Evolutionary conservation across 2,888 invertebrate genomes (phyloP).

Genomic region (Drosophila macrothrix): DNA sequence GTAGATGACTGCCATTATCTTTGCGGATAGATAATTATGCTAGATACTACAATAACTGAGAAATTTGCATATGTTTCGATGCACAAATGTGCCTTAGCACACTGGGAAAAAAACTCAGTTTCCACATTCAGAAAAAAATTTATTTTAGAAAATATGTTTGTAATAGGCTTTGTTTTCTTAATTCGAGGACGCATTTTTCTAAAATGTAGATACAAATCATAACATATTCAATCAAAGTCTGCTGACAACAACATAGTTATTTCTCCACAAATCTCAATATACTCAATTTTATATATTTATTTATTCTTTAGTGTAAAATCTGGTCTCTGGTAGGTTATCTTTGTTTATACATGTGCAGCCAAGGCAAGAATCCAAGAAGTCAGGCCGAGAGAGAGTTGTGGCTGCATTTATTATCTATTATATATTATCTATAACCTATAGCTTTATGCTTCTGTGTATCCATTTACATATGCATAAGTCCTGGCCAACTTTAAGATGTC

Average conservation of each 20-base stretch:
- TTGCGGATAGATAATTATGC: conserved; percentile 69
- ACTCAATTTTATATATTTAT: background rate
- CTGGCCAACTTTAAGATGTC: conserved; percentile 27
- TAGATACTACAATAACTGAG: conserved; percentile 59
- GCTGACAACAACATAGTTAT: background rate
- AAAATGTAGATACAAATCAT: background rate
- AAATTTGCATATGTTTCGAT: conserved; percentile 53
- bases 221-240: too few relatives aligned
- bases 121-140: background rate
- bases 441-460: conserved; percentile 1
- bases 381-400: conserved; percentile 8
- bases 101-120: background rate
- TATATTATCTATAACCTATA: conserved; percentile 17
- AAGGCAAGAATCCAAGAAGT: background rate
- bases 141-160: background rate
- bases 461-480: conserved; percentile 17
- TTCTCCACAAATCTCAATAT: background rate
- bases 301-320: background rate
- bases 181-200: background rate
- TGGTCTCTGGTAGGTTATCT: background rate
- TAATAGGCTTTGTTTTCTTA: background rate
- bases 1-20: conserved; percentile 45
- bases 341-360: conserved; percentile 25
- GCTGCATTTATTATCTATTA: background rate
- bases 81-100: background rate